Base-by-base conservation (phyloP, 2,113 vertebrate species). In the Trichechus manatus region DNA sequence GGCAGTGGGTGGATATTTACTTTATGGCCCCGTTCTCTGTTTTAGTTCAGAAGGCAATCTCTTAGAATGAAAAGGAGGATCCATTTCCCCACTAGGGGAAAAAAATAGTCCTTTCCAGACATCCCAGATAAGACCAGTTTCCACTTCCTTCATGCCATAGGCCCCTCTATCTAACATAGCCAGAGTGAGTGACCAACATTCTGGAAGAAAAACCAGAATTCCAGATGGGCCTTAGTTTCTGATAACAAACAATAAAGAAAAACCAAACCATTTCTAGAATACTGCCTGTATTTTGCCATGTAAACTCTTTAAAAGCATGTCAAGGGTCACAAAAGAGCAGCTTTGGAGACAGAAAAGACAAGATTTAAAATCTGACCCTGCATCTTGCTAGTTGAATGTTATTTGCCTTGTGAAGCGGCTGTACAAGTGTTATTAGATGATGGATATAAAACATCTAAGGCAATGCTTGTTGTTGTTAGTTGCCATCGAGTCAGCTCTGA, bases 1-100 rank as follows among this genome's bases (percentile, higher is more conserved):
- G 5, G 77, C 80, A 93, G 81, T 63, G 87, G 82, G 61, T 14
- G 33, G 72, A n/a, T 79, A 53, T 94, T 93, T 84, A 81, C 95
- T 86, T 90, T 39, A 47, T 0, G 29, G 50, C 6, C 27, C 50
- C 81, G 33, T 77, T 66, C 36, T 92, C 87, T 70, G 36, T 96
- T 82, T 95, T 84, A 59, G 6, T 91, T 85, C 47, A 91, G 59
- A 53, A 95, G 36, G 36, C 68, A 94, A 31, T 44, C 14, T 25
- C 50, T 80, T 29, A 83, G 39, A 84, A 61, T 83, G 82, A 31
- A 92, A 81, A 87, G 42, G n/a, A 56, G 25, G n/a, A 89, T 39
- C 25, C 0, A 66, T 9, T 84, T 95, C 25, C 6, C 56, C 39
- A 36, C 25, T 1, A 50, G 75, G 25, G 44, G 61, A 87, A 47